Percentiles rank a stretch among this genome's conserved stretches.
Evolutionary conservation across 2,797 vertebrate genomes (phyloP).

Genomic region (Chrysocyon brachyurus): DNA sequence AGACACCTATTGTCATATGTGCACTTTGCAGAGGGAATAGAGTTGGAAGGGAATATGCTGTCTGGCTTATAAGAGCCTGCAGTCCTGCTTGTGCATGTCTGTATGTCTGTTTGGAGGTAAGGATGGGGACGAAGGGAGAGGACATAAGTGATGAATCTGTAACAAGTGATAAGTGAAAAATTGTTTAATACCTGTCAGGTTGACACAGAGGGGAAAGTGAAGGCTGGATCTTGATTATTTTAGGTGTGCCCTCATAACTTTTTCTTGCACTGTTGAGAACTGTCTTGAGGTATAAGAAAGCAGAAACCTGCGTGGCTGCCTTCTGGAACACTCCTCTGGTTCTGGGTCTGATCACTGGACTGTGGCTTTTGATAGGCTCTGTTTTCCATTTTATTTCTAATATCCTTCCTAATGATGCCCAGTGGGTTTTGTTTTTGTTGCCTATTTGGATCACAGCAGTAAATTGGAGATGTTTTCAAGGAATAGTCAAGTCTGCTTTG

Average conservation of each 20-base stretch:
- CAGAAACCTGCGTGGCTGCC: not conserved
- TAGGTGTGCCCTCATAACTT: not conserved
- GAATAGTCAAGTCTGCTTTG: not conserved
- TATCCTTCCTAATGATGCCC: not conserved
- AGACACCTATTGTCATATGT: not conserved
- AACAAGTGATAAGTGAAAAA: not conserved
- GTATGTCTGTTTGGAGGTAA: not conserved
- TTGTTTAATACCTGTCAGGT: not conserved
- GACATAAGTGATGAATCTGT: not conserved
- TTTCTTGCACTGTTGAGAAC: not conserved
- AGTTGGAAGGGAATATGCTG: not conserved
- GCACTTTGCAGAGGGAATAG: not conserved
- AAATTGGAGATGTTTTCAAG: constrained; percentile 59
- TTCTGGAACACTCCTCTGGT: not conserved
- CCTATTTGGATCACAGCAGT: constrained; percentile 36
- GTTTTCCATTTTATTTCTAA: constrained; percentile 35
- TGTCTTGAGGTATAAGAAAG: not conserved
- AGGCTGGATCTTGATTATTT: not conserved
- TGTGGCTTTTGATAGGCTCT: not conserved
- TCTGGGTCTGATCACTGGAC: not conserved
- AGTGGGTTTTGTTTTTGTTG: constrained; percentile 45
- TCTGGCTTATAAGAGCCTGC: not conserved
- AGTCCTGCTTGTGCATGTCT: not conserved
- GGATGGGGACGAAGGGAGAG: not conserved
- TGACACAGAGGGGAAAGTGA: not conserved